Evolutionary conservation across 2,797 vertebrate species (phyloP).

Genomic region (Poecilia picta): DNA sequence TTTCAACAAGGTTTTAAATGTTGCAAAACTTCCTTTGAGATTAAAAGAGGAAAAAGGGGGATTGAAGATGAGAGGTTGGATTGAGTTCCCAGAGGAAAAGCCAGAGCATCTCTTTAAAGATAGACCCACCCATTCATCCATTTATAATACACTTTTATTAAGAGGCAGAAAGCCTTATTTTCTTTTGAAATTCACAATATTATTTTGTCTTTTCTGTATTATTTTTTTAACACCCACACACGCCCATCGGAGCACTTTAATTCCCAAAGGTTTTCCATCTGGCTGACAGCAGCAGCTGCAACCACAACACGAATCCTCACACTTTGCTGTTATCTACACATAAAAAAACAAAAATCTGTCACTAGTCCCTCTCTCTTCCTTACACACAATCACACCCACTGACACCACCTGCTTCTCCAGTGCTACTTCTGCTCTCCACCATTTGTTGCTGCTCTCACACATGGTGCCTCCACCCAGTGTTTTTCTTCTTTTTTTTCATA

Average conservation of each 20-base stretch:
- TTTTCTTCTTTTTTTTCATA: conserved; percentile 12
- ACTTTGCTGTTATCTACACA: conserved; percentile 45
- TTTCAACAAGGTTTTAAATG: conserved; percentile 11
- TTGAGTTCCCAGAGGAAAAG: conserved; percentile 17
- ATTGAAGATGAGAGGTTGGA: conserved; percentile 1
- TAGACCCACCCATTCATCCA: conserved; percentile 61
- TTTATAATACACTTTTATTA: conserved; percentile 49
- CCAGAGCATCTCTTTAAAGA: conserved; percentile 45
- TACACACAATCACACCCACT: conserved; percentile 51
- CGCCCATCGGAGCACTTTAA: conserved; percentile 17
- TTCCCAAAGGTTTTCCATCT: conserved; percentile 59
- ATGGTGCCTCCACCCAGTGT: conserved; percentile 52
- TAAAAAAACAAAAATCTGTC: conserved; percentile 42
- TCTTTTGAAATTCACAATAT: conserved; percentile 16
- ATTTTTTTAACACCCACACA: conserved; percentile 9
- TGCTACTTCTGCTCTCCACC: conserved; percentile 36
- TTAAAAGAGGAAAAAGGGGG: not conserved
- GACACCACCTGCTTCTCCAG: conserved; percentile 67
- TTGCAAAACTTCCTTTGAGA: conserved; percentile 8
- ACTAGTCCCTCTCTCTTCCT: conserved; percentile 30
- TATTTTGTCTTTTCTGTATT: conserved; percentile 6
- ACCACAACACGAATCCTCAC: conserved; percentile 23
- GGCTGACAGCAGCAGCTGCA: conserved; percentile 43
- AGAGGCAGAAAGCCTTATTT: conserved; percentile 14
- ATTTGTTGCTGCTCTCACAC: conserved; percentile 48